Evolutionary conservation across 2,797 vertebrate genomes (phyloP).

Genomic region (Pantherophis vulpinus): DNA sequence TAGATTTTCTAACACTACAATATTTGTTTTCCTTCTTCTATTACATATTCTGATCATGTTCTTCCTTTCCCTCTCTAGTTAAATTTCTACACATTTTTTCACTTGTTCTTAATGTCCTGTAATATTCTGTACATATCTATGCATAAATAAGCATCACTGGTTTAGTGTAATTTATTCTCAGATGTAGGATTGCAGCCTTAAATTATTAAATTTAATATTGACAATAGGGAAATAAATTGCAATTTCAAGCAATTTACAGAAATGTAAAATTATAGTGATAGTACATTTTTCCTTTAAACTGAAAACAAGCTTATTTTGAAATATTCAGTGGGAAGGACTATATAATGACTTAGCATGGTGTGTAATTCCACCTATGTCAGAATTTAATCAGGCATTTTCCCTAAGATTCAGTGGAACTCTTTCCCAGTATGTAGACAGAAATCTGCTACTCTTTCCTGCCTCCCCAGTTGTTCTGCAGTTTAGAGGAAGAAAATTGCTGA

Average conservation of each 20-base stretch:
- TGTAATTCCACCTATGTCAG: neutral
- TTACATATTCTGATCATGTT: neutral
- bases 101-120: neutral
- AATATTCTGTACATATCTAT: neutral
- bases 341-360: neutral
- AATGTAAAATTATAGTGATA: neutral
- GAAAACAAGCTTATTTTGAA: neutral
- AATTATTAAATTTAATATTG: conserved; percentile 33
- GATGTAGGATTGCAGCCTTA: neutral
- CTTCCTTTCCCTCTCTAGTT: neutral
- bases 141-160: neutral
- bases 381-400: neutral
- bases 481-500: neutral
- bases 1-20: neutral
- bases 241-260: neutral
- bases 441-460: neutral
- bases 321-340: neutral
- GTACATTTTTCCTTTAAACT: neutral
- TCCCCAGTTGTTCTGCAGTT: neutral
- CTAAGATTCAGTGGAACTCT: neutral
- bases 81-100: neutral
- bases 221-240: neutral
- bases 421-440: neutral
- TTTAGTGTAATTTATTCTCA: neutral
- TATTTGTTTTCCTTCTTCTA: neutral